Base-by-base conservation (phyloP, 2,888 invertebrate genomes). In the Venusia cambrica region DNA sequence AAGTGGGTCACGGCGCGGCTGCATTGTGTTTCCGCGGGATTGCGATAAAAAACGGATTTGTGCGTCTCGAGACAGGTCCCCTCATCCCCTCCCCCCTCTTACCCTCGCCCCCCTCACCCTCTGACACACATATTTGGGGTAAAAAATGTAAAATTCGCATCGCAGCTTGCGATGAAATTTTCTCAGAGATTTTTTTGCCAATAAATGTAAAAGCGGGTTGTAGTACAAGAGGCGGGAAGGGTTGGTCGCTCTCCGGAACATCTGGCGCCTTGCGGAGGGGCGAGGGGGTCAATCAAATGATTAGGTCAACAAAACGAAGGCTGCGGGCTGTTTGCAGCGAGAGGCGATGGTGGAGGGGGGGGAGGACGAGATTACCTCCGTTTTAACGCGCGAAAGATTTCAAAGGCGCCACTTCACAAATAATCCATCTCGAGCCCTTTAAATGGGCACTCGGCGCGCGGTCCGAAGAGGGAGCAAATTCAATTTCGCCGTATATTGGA, bases 1-100 rank as follows among this genome's bases (percentile, higher is more conserved):
- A 85, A 81, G 71, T 85, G 87, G 87, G 87, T 84, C 87, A 85
- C 62, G n/a, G n/a, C n/a, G n/a, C n/a, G n/a, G n/a, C n/a, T n/a
- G 69, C 75, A 75, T 83, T 83, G 85, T 84, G 78, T 74, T 58
- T 74, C 68, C 70, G 65, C 65, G 73, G 73, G 70, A 81, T 85
- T 81, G 65, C 62, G 73, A 68, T 79, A 87, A 85, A 85, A 83
- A 84, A 81, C 63, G 71, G 76, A 81, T 77, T 85, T 77, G 34
- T 63, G 63, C 60, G 57, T 69, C 66, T 62, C 72, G 67, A 65
- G 69, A 71, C 73, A 73, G 68, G 71, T 69, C 73, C 67, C 65
- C 70, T 65, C n/a, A n/a, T n/a, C 65, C 65, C 68, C 60, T 54
- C 64, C 60, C 56, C 58, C 51, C 61, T 42, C 56, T 7, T 2